Percentiles rank a stretch among this genome's conserved stretches.
These are phyloP conservation scores for Eupristina koningsbergeri DNA, from an alignment of 1,140 invertebrate genomes.

Conservation along the genomic window DNA sequence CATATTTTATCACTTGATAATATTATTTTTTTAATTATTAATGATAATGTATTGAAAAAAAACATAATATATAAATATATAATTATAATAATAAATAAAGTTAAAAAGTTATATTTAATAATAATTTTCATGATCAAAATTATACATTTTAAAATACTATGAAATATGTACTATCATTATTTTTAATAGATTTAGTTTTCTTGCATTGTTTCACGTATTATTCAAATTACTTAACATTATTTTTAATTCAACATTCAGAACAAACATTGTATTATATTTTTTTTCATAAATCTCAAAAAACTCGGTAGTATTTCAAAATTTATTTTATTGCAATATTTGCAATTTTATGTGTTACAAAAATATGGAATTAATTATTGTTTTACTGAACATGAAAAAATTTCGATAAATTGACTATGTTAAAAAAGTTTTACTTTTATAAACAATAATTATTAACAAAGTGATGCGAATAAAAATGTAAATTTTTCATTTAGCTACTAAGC, in stretches of 20 bases:
- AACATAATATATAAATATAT: too few species aligned
- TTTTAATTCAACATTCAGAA: background rate
- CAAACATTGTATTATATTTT: background rate
- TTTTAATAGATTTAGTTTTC: constrained; percentile 9
- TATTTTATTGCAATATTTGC: constrained; percentile 57
- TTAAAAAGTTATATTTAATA: background rate
- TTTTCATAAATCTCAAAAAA: background rate
- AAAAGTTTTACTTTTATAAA: constrained; percentile 23
- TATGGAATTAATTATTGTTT: constrained; percentile 8
- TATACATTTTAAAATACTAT: background rate
- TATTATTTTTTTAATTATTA: too few species aligned
- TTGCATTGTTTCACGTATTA: background rate
- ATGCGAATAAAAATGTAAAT: constrained; percentile 21
- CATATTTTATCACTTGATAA: too few species aligned
- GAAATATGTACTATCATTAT: background rate
- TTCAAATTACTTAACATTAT: background rate
- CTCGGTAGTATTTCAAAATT: constrained; percentile 36
- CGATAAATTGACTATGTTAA: constrained; percentile 25
- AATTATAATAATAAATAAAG: background rate
- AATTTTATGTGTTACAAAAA: constrained; percentile 19
- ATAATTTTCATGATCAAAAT: background rate
- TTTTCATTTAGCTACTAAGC: constrained; percentile 27
- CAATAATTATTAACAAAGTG: background rate
- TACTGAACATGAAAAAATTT: background rate
- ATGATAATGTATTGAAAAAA: too few species aligned